Percentiles rank a stretch among this genome's conserved stretches.
Conservation (phyloP, 2,797 vertebrate species). For the Vipera latastei region DNA sequence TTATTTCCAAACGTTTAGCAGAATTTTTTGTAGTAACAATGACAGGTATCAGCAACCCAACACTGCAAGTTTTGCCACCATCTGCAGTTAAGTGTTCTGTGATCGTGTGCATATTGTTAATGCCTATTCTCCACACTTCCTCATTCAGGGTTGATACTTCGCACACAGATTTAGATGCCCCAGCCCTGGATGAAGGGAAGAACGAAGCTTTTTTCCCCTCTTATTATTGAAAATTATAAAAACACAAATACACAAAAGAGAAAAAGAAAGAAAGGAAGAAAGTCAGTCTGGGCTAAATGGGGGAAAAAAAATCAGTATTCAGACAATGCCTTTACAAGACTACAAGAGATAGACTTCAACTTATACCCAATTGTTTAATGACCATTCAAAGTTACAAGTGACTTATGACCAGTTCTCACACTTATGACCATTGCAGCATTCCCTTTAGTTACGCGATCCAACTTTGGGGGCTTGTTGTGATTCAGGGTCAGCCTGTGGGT, state of each 20-base stretch:
- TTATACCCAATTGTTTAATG: neutral
- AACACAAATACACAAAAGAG: neutral
- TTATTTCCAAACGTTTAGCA: neutral
- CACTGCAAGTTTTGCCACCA: neutral
- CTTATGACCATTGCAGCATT: neutral
- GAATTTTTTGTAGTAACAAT: neutral
- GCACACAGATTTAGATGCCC: neutral
- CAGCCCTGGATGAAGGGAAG: neutral
- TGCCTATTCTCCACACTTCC: neutral
- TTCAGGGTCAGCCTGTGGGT: too few relatives aligned
- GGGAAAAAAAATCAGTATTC: neutral
- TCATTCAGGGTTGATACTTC: neutral
- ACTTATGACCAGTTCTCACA: neutral
- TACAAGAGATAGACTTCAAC: neutral
- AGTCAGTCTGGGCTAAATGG: neutral
- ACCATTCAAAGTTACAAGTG: neutral
- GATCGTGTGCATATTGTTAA: neutral
- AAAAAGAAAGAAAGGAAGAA: neutral
- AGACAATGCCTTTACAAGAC: neutral
- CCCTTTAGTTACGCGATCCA: neutral
- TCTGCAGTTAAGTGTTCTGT: neutral
- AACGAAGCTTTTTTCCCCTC: rapidly evolving
- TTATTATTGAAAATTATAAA: neutral
- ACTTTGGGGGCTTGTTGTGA: neutral
- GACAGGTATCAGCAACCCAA: neutral